A percentile compares a stretch with the other conserved stretches of the same genome.
These are phyloP conservation scores for Boloria euphrosyne DNA, from an alignment of 2,888 invertebrate genomes.

Conservation along the genomic window DNA sequence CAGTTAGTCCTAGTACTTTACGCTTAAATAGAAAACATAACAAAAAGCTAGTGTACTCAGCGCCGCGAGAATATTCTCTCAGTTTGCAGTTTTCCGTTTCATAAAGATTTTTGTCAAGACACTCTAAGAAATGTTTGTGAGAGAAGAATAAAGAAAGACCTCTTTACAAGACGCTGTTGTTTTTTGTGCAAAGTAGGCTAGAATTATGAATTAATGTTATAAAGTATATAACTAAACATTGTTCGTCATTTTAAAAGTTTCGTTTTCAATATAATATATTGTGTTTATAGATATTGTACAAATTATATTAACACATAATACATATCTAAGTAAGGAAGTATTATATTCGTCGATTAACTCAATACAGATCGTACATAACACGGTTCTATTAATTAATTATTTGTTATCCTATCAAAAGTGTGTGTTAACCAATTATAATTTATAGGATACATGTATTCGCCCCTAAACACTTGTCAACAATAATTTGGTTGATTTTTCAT, in stretches of 20 bases:
- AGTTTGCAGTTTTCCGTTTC: conserved; percentile 36
- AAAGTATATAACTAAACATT: background rate
- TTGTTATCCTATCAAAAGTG: no score
- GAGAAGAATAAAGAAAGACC: conserved; percentile 25
- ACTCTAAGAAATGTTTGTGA: conserved; percentile 24
- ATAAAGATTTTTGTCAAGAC: conserved; percentile 36
- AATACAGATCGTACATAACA: no score
- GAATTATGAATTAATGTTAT: conserved; percentile 14
- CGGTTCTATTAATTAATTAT: no score
- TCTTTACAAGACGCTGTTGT: conserved; percentile 23
- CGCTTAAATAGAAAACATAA: conserved; percentile 14
- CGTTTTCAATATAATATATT: no score
- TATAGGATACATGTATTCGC: conserved; percentile 15
- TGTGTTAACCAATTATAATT: conserved; percentile 6
- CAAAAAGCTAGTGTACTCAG: conserved; percentile 15
- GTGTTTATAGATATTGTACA: no score
- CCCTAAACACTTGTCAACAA: conserved; percentile 25
- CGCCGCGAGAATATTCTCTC: conserved; percentile 30
- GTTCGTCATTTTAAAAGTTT: no score
- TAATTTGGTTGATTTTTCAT: conserved; percentile 32
- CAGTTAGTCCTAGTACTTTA: conserved; percentile 11
- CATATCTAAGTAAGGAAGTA: no score
- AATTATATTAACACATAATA: no score
- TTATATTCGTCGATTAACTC: no score
- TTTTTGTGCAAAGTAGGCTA: conserved; percentile 19